Evolutionary conservation across 2,113 vertebrate genomes (phyloP).

Genomic region (Myanophis thanlyinensis): DNA sequence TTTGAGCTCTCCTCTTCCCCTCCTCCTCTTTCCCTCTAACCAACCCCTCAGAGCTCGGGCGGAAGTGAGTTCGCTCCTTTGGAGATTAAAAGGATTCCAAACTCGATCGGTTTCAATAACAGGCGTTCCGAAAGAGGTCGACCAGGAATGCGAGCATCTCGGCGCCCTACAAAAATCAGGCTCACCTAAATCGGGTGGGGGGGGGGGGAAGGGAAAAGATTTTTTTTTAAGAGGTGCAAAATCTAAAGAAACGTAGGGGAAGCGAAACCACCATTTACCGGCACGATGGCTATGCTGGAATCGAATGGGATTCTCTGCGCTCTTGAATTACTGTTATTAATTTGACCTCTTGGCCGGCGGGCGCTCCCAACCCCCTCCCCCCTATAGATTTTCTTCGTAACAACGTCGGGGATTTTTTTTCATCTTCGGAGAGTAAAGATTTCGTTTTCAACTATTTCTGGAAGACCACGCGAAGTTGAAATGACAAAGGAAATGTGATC

Average conservation of each 20-base stretch:
- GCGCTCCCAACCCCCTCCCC: background rate
- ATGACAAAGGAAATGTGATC: conserved; percentile 81
- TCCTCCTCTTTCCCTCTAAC: conserved; percentile 28
- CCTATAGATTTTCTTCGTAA: background rate
- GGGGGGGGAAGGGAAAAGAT: background rate
- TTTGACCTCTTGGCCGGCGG: conserved; percentile 32
- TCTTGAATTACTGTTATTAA: conserved; percentile 38
- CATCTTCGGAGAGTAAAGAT: background rate
- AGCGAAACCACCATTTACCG: background rate
- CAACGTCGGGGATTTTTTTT: background rate
- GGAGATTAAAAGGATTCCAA: conserved; percentile 80
- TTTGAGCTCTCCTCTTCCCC: conserved; percentile 19
- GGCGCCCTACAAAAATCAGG: conserved; percentile 9
- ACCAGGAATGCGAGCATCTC: background rate
- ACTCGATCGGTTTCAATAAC: conserved; percentile 67
- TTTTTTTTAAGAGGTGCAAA: background rate
- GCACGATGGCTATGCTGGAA: conserved; percentile 34
- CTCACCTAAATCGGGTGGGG: background rate
- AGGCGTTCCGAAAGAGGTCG: conserved; percentile 42
- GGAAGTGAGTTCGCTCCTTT: conserved; percentile 82
- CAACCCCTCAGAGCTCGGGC: conserved; percentile 70
- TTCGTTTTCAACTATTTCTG: conserved; percentile 42
- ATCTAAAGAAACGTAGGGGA: background rate
- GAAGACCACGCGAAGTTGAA: conserved; percentile 59
- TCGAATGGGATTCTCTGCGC: conserved; percentile 23